A percentile compares a stretch with the other conserved stretches of the same genome.
Conservation (phyloP, 2,797 vertebrate species). For the Sebastes baramenuke region DNA sequence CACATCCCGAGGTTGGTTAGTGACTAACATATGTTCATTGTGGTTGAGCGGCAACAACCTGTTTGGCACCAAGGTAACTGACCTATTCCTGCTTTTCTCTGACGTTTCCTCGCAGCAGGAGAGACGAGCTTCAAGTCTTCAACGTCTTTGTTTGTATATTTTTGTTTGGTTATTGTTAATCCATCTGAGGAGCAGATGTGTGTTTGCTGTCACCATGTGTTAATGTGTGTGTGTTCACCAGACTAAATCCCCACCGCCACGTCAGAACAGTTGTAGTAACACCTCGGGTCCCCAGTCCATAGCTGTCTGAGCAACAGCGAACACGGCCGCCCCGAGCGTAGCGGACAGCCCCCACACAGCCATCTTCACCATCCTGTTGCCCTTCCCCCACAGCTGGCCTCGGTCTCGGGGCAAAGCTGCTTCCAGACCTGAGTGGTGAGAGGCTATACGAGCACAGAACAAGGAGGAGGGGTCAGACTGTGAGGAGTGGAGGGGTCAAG, state of each 20-base stretch:
- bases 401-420: conserved; percentile 10
- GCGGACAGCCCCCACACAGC: conserved; percentile 89
- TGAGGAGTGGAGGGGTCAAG: conserved; percentile 16
- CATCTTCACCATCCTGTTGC: conserved; percentile 83
- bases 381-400: conserved; percentile 45
- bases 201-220: conserved; percentile 3
- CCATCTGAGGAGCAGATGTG: not conserved
- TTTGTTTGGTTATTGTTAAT: not conserved
- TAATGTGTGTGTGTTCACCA: not conserved
- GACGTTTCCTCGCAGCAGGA: not conserved
- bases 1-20: conserved; percentile 40
- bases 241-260: conserved; percentile 17
- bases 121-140: conserved; percentile 15
- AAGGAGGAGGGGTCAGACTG: conserved; percentile 37
- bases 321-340: conserved; percentile 84
- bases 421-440: conserved; percentile 40
- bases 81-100: conserved; percentile 9
- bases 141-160: conserved; percentile 19
- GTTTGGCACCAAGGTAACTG: conserved; percentile 51
- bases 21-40: conserved; percentile 26
- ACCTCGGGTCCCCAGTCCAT: conserved; percentile 88
- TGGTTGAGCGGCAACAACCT: conserved; percentile 56
- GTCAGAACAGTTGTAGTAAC: conserved; percentile 86
- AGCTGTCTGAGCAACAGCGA: conserved; percentile 87
- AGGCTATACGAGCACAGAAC: conserved; percentile 43